Evolutionary conservation across 2,888 invertebrate genomes (phyloP).

Genomic region (Caenorhabditis wallacei): DNA sequence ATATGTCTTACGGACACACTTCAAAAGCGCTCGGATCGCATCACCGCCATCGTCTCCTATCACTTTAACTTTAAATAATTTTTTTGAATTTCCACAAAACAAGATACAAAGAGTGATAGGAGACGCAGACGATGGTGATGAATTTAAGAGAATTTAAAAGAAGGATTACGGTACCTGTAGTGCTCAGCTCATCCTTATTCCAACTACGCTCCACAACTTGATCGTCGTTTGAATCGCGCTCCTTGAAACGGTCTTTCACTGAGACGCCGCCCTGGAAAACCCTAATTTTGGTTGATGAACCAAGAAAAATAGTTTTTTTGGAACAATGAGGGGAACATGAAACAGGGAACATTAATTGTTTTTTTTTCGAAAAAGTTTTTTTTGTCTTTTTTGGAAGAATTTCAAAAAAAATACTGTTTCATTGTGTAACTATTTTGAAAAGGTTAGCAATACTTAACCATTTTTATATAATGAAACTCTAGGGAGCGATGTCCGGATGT

Average conservation of each 20-base stretch:
- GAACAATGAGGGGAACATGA: too few relatives aligned
- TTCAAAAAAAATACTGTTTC: too few relatives aligned
- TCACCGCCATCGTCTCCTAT: constrained; percentile 58
- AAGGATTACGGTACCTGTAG: too few relatives aligned
- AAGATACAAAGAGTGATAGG: constrained; percentile 17
- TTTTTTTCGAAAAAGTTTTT: too few relatives aligned
- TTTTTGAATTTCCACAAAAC: constrained; percentile 6
- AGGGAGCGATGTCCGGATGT: too few relatives aligned
- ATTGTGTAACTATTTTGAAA: too few relatives aligned
- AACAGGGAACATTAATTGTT: too few relatives aligned
- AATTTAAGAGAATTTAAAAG: too few relatives aligned
- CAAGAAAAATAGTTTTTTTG: background rate
- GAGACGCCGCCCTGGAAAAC: constrained; percentile 72
- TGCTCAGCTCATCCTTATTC: constrained; percentile 79
- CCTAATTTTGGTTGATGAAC: background rate
- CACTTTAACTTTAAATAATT: constrained; percentile 35
- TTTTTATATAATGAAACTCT: too few relatives aligned
- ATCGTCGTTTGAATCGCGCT: constrained; percentile 71
- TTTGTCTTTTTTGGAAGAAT: too few relatives aligned
- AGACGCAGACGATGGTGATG: constrained; percentile 48
- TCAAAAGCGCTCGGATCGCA: constrained; percentile 69
- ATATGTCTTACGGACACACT: constrained; percentile 66
- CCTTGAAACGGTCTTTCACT: constrained; percentile 82
- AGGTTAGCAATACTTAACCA: too few relatives aligned
- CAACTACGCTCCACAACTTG: constrained; percentile 75